Conservation (phyloP, 1,140 invertebrate species). For the Diuraphis noxia region DNA sequence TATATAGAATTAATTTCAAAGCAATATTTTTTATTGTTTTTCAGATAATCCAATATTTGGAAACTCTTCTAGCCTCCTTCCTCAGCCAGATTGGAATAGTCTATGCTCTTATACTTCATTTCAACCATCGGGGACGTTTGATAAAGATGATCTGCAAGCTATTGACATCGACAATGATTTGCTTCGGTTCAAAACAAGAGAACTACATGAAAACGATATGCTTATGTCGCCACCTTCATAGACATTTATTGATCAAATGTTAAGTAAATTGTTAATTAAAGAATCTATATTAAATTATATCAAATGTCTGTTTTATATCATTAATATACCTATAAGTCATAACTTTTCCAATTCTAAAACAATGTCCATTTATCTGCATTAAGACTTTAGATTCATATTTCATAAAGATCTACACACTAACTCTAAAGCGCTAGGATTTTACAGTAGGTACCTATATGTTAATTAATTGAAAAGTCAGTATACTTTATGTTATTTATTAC, state of each 20-base stretch:
- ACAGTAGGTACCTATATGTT: no score
- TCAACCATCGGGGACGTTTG: conserved; percentile 22
- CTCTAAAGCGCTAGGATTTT: no score
- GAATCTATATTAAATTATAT: not conserved
- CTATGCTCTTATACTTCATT: conserved; percentile 43
- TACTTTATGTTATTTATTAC: no score
- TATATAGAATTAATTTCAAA: not conserved
- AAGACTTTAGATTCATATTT: no score
- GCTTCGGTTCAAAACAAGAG: conserved; percentile 46
- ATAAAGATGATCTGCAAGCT: conserved; percentile 49
- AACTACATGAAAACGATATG: conserved; percentile 38
- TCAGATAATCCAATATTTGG: conserved; percentile 36
- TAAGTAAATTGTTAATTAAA: conserved; percentile 37
- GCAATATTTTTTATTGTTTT: not conserved
- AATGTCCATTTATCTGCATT: not conserved
- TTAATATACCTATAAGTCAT: not conserved
- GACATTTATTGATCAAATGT: conserved; percentile 1
- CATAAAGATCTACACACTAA: no score
- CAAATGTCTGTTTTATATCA: not conserved
- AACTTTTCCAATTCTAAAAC: not conserved
- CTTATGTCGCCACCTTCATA: conserved; percentile 43
- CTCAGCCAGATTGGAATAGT: conserved; percentile 46
- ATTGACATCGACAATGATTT: conserved; percentile 47
- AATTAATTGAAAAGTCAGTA: no score
- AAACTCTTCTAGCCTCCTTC: conserved; percentile 24